These are phyloP conservation scores for Anadara kagoshimensis DNA, from an alignment of 1,140 invertebrate species.

Conservation along the genomic window DNA sequence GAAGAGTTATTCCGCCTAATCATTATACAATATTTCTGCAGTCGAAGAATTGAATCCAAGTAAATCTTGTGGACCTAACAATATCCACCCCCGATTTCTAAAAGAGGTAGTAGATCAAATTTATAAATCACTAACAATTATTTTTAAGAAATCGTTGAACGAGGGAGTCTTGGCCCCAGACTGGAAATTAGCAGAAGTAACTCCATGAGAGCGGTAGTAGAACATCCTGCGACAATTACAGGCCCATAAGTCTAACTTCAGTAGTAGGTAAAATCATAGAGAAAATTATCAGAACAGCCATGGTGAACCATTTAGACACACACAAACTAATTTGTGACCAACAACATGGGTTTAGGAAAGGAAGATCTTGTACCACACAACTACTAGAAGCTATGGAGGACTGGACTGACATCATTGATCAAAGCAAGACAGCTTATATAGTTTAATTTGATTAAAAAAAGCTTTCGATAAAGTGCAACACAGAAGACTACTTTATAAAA, in stretches of 20 bases:
- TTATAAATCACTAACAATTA: conserved; percentile 5
- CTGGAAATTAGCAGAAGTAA: conserved; percentile 6
- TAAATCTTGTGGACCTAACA: conserved; percentile 14
- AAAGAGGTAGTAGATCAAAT: background rate
- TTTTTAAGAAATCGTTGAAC: conserved; percentile 16
- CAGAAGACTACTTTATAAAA: too few relatives aligned
- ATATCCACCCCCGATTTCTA: conserved; percentile 10
- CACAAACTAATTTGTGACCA: background rate
- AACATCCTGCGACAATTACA: background rate
- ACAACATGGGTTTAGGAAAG: conserved; percentile 1
- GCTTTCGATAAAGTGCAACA: too few relatives aligned
- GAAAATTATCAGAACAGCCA: background rate
- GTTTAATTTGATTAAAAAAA: too few relatives aligned
- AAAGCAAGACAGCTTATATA: too few relatives aligned
- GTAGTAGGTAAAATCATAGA: conserved; percentile 5
- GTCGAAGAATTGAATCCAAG: too few relatives aligned
- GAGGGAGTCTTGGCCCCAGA: background rate
- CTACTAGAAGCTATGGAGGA: conserved; percentile 7
- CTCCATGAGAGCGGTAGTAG: conserved; percentile 3
- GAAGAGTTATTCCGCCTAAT: too few relatives aligned
- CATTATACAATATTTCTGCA: too few relatives aligned
- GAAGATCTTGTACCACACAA: conserved; percentile 2
- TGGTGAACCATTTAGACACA: background rate
- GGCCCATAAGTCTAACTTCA: conserved; percentile 16
- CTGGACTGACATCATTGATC: background rate